phyloP scores from a whole-genome alignment of 2,113 vertebrate genomes.

The human region DNA sequence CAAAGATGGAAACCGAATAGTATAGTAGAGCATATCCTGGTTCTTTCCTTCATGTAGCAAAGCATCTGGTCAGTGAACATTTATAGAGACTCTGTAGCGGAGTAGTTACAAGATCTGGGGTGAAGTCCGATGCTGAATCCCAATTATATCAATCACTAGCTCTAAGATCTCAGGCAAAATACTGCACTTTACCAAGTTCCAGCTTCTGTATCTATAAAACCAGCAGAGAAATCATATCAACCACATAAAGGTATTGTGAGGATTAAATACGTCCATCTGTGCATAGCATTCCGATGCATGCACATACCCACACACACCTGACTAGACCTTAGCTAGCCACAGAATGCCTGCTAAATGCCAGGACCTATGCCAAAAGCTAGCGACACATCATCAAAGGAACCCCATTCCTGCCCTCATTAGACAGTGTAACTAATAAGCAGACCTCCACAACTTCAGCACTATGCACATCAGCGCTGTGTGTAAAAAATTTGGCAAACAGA shows the following conservation, averaged over 20 bases:
- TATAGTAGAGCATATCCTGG: neutral
- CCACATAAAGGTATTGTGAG: neutral
- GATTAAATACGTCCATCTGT: neutral
- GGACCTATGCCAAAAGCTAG: neutral
- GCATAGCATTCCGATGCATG: neutral
- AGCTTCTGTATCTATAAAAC: slow-evolving; percentile 49
- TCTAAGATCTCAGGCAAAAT: slow-evolving; percentile 27
- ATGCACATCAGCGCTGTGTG: neutral
- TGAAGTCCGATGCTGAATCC: slow-evolving; percentile 48
- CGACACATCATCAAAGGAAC: neutral
- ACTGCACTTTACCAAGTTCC: neutral
- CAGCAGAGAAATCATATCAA: neutral
- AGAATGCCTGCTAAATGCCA: neutral
- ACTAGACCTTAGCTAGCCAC: neutral
- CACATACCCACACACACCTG: neutral
- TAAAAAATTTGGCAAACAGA: neutral
- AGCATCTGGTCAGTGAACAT: neutral
- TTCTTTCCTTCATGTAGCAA: neutral
- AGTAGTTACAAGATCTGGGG: neutral
- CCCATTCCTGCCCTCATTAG: neutral
- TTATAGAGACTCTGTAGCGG: neutral
- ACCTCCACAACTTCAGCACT: neutral
- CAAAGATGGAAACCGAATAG: neutral
- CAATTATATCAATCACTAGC: neutral
- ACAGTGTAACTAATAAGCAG: neutral